Percentiles rank a stretch among this genome's conserved stretches.
phyloP scores from a whole-genome alignment of 1,140 invertebrate genomes.

The Drosophila serrata region DNA sequence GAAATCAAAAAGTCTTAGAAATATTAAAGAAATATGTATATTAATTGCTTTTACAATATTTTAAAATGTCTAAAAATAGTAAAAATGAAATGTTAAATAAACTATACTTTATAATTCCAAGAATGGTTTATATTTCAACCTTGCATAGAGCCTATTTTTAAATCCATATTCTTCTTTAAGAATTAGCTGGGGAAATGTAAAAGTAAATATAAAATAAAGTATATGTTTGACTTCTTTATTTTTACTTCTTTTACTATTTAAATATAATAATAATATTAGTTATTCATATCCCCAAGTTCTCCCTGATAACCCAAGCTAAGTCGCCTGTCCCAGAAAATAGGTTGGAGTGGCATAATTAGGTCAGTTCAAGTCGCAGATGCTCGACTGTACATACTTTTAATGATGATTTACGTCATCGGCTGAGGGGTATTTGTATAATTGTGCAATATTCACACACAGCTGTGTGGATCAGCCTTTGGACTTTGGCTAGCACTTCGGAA shows the following conservation, averaged over 20 bases:
- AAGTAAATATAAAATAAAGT: background rate
- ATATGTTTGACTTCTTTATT: background rate
- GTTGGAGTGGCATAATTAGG: constrained; percentile 13
- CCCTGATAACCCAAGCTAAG: background rate
- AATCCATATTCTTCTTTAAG: background rate
- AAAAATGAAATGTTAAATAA: no score
- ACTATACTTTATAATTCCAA: no score
- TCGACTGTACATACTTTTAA: constrained; percentile 27
- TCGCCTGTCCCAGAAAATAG: background rate
- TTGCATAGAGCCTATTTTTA: background rate
- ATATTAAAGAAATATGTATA: background rate
- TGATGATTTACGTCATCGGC: constrained; percentile 45
- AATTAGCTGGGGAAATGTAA: background rate
- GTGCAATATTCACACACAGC: constrained; percentile 36
- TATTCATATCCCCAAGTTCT: background rate
- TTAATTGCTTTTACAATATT: no score
- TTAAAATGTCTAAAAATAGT: no score
- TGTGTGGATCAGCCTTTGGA: constrained; percentile 59
- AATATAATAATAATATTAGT: background rate
- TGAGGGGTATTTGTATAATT: constrained; percentile 27
- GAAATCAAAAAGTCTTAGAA: background rate
- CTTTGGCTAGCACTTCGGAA: constrained; percentile 54
- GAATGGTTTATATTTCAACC: background rate
- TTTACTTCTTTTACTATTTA: background rate
- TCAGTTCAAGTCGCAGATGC: constrained; percentile 27